A percentile compares a stretch with the other conserved stretches of the same genome.
These are phyloP conservation scores for Pseudococcus jackbeardsleyi DNA, from an alignment of 2,888 invertebrate genomes.

Conservation along the genomic window DNA sequence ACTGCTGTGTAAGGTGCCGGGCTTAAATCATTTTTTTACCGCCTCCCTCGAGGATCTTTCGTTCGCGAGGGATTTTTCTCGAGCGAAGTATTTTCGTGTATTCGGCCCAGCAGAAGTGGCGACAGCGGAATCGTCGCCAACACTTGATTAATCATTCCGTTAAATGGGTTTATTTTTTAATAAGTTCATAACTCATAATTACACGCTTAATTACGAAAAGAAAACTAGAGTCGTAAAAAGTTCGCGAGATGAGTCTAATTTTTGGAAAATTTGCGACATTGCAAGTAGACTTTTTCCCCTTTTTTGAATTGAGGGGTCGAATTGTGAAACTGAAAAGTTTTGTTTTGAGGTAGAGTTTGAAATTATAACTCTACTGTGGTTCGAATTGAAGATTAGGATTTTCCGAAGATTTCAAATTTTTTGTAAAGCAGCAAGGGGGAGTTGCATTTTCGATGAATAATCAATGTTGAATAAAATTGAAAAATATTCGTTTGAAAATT, in stretches of 20 bases:
- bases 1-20: not conserved
- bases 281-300: not conserved
- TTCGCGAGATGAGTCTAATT: not conserved
- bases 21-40: slow-evolving; percentile 36
- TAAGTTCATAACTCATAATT: slow-evolving; percentile 48
- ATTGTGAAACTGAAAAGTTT: too few species aligned
- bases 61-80: not conserved
- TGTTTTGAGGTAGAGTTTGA: too few species aligned
- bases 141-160: slow-evolving; percentile 22
- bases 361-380: too few species aligned
- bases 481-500: too few species aligned
- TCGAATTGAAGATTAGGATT: too few species aligned
- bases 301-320: not conserved
- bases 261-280: slow-evolving; percentile 9
- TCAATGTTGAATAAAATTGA: too few species aligned
- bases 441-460: too few species aligned
- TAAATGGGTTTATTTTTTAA: slow-evolving; percentile 45
- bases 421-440: too few species aligned
- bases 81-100: not conserved
- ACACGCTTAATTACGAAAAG: slow-evolving; percentile 45
- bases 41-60: not conserved
- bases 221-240: slow-evolving; percentile 36
- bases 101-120: not conserved
- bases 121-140: not conserved
- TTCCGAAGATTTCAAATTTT: too few species aligned